phyloP scores from a whole-genome alignment of 1,140 invertebrate species.

The Reticulitermes speratus region DNA sequence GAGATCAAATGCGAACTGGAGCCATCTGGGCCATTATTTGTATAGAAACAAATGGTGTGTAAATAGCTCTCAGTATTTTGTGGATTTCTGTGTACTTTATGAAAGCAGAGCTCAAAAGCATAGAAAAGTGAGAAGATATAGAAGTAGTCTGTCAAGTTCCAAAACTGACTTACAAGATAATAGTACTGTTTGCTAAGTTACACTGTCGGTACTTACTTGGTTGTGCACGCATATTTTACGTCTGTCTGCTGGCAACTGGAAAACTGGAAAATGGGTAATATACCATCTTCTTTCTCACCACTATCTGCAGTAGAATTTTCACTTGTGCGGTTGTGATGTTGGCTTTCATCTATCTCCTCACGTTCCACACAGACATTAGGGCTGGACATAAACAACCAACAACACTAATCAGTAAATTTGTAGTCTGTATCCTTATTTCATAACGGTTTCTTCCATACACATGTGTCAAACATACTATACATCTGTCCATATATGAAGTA shows the following conservation, averaged over 20 bases:
- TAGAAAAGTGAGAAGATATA: too few species aligned
- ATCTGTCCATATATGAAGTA: too few species aligned
- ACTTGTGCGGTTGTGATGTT: conserved; percentile 37
- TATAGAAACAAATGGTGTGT: too few species aligned
- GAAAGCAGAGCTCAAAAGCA: too few species aligned
- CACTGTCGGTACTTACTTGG: conserved; percentile 50
- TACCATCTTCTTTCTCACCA: conserved; percentile 39
- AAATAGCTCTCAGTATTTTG: too few species aligned
- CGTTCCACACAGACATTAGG: conserved; percentile 53
- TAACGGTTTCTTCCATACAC: too few species aligned
- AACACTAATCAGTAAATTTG: not conserved
- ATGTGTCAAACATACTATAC: too few species aligned
- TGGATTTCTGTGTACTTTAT: too few species aligned
- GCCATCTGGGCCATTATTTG: too few species aligned
- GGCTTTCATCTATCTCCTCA: conserved; percentile 47
- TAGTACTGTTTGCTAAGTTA: not conserved
- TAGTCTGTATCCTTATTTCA: not conserved
- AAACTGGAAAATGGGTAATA: conserved; percentile 48
- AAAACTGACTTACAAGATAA: too few species aligned
- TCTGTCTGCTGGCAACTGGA: conserved; percentile 55
- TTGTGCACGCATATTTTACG: conserved; percentile 57
- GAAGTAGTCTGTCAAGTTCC: too few species aligned
- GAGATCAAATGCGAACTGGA: too few species aligned
- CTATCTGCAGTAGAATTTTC: conserved; percentile 35
- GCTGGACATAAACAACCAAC: conserved; percentile 36